Percentiles rank a stretch among this genome's conserved stretches.
phyloP scores from a whole-genome alignment of 2,797 vertebrate genomes.

The Cuniculus paca region DNA sequence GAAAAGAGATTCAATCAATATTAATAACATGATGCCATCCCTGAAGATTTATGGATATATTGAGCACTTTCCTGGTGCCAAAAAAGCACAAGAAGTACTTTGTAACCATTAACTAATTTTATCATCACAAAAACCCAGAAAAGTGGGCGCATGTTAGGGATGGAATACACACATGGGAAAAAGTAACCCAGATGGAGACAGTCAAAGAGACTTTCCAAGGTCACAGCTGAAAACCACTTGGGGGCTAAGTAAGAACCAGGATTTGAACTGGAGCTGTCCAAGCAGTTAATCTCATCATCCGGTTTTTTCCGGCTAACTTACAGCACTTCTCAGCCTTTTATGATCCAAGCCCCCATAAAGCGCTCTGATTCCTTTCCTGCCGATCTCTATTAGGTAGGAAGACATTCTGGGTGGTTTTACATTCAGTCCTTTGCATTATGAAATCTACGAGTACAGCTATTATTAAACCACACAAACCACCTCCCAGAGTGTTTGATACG shows the following conservation, averaged over 20 bases:
- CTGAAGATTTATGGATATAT: neutral
- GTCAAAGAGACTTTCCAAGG: slow-evolving; percentile 43
- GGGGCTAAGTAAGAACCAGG: slow-evolving; percentile 23
- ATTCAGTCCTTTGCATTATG: neutral
- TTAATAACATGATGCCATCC: neutral
- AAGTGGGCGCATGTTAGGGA: neutral
- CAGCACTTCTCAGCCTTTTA: slow-evolving; percentile 52
- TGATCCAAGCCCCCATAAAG: slow-evolving; percentile 26
- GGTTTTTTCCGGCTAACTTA: neutral
- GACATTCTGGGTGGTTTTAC: slow-evolving; percentile 4
- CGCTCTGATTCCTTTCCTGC: slow-evolving; percentile 49
- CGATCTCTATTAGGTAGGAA: slow-evolving; percentile 53
- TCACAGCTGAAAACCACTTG: neutral
- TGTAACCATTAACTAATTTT: neutral
- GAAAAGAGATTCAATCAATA: slow-evolving; percentile 1
- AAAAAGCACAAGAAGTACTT: neutral
- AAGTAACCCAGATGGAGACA: neutral
- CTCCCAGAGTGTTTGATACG: neutral
- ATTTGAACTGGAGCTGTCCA: slow-evolving; percentile 38
- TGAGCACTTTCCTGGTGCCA: neutral
- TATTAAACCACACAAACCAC: neutral
- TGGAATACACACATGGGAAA: neutral
- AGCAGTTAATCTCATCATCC: slow-evolving; percentile 48
- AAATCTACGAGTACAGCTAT: neutral
- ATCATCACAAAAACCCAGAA: neutral